Conservation (phyloP, 2,797 vertebrate species). For the Centropyge bicolor region DNA sequence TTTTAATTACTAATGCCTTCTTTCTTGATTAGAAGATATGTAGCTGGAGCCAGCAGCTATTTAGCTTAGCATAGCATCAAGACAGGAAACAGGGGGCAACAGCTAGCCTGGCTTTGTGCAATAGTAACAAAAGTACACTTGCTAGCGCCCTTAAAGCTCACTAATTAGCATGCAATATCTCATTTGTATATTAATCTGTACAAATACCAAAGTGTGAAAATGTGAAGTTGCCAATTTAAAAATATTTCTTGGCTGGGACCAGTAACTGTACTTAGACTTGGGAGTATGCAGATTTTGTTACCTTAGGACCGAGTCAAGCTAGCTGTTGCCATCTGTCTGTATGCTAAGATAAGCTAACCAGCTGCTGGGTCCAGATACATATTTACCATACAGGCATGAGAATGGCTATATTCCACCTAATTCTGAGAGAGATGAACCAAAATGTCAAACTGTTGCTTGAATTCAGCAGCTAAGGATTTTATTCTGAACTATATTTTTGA, state of each 20-base stretch:
- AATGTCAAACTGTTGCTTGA: neutral
- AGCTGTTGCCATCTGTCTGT: neutral
- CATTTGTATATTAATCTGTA: no score
- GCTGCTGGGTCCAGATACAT: neutral
- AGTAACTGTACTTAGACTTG: neutral
- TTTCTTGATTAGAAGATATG: neutral
- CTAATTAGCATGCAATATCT: no score
- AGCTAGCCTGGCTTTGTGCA: neutral
- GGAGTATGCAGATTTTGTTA: neutral
- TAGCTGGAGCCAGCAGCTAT: neutral
- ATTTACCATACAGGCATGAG: neutral
- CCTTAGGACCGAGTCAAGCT: neutral
- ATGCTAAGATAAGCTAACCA: neutral
- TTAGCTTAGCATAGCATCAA: constrained; percentile 5
- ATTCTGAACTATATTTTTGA: neutral
- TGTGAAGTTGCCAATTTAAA: no score
- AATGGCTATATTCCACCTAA: no score
- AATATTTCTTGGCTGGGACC: no score
- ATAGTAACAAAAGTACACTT: neutral
- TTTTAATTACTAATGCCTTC: neutral
- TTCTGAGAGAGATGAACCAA: no score
- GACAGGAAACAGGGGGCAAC: neutral
- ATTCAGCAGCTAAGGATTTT: neutral
- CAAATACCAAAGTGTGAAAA: no score
- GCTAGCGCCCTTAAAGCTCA: neutral